Evolutionary conservation across 2,113 vertebrate species (phyloP), one percentile per base, ranked within the genome.

Genomic region (Grus americana): DNA sequence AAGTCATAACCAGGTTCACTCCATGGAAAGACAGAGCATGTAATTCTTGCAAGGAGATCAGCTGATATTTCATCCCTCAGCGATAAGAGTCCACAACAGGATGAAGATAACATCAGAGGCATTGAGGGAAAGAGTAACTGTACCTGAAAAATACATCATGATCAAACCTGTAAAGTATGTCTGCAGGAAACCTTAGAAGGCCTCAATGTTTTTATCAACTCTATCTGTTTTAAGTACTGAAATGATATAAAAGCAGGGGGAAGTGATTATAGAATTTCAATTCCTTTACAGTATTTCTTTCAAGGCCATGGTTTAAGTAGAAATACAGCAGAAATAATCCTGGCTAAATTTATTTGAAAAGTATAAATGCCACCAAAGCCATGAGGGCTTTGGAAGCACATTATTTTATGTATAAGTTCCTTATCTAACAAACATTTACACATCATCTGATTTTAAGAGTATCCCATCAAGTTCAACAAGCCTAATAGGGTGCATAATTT

Each of bases 101-200:
- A 84, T 81, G 65, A 96, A 95, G 96, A 97, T 96, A 97, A 91
- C 36, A 96, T 96, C 96, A 92, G 30, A 90, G 88, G 62, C 68
- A 92, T 15, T 91, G 76, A 91, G 47, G 68, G 23, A 92, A 91
- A 72, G 11, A 63, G 76, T 92, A 95, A 96, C 80, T 86, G 62
- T 65, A 94, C 86, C 83, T 96, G 96, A 94, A 97, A 93, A 94
- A 79, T 42, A 84, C 40, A 65, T 68, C 52, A 82, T 95, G 96
- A 97, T 75, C 92, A 91, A 97, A 93, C 58, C 80, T 76, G 57
- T 68, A 82, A 97, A 95, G 44, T 96, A 95, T 96, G 88, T 89
- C 57, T 93, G 29, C 70, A 73, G 65, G 96, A 97, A 97, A 97
- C 70, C 32, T 75, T 61, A 97, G 93, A 94, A 78, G 68, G 42